Evolutionary conservation across 2,113 vertebrate species (phyloP).

Genomic region (Spheniscus mendiculus): DNA sequence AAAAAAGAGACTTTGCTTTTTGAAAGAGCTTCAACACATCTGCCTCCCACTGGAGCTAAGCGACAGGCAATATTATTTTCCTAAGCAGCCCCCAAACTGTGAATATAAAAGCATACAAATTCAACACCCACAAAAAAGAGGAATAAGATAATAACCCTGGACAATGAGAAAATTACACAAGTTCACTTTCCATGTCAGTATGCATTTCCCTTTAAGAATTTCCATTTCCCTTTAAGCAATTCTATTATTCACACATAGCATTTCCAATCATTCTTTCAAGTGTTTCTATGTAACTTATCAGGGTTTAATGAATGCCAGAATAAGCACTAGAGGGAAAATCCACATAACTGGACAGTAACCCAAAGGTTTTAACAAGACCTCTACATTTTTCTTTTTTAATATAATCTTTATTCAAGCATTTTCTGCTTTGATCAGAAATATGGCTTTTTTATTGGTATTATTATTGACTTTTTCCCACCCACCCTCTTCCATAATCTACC

Average conservation of each 20-base stretch:
- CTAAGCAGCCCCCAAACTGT: conserved; percentile 53
- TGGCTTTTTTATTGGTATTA: conserved; percentile 55
- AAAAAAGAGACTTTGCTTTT: background rate
- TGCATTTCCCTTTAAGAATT: conserved; percentile 68
- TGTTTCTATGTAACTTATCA: conserved; percentile 63
- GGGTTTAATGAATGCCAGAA: conserved; percentile 70
- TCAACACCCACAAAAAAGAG: conserved; percentile 15
- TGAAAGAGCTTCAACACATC: background rate
- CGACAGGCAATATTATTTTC: background rate
- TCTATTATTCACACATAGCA: conserved; percentile 66
- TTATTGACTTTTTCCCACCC: conserved; percentile 55
- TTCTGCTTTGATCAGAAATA: conserved; percentile 49
- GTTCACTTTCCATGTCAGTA: conserved; percentile 66
- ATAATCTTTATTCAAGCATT: conserved; percentile 55
- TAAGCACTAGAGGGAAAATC: conserved; percentile 57
- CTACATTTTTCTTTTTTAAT: conserved; percentile 57
- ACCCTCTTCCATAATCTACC: background rate
- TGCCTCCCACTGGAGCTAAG: background rate
- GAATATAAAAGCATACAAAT: conserved; percentile 47
- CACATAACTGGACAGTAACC: conserved; percentile 66
- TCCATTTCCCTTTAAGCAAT: conserved; percentile 68
- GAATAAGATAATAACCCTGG: conserved; percentile 35
- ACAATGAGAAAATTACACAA: conserved; percentile 56
- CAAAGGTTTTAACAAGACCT: conserved; percentile 61
- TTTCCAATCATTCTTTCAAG: conserved; percentile 72